Base-by-base conservation (phyloP, 2,888 invertebrate genomes). In the Cerastis rubricosa region DNA sequence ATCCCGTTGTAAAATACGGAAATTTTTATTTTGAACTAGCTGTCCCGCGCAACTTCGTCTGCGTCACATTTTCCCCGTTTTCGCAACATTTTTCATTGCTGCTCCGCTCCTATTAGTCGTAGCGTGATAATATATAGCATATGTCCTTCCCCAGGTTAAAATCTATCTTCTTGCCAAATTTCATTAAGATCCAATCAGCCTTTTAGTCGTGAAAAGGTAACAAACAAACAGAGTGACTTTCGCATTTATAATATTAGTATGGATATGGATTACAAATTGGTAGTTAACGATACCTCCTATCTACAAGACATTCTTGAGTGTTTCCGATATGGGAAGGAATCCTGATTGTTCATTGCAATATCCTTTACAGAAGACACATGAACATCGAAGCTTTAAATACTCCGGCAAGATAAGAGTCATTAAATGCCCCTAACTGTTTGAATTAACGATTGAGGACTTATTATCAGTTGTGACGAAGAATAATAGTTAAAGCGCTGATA, bases 401-500 rank as follows among this genome's bases (percentile, higher is more conserved):
- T 66, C 59, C 49, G 12, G 63, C n/a, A 59, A 59, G 83, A 85
- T 85, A 85, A 76, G 47, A 63, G 57, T 61, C 67, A 82, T 85
- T 71, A 74, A 85, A 51, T 59, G 59, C 59, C 54, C 11, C 22
- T 76, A 70, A 74, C 49, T 68, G 75, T 75, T 54, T 59, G 70
- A 68, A 71, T 75, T 81, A 73, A 75, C 74, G 87, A 77, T 83
- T 74, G 64, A 77, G 59, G 51, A 76, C 63, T 63, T 84, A 74
- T 81, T 71, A 77, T 76, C 75, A 73, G 75, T 69, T 78, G 79
- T 83, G 82, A 83, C 76, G 77, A 87, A 84, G 84, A 86, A 85
- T 82, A 75, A 85, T 84, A 76, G 82, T 69, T 80, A 78, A 73
- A 78, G 54, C 45, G 77, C 76, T 78, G 85, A 86, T 88, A 88